Percentiles rank a stretch among this genome's conserved stretches.
phyloP scores from a whole-genome alignment of 2,797 vertebrate species.

The Molossus alvarezi region DNA sequence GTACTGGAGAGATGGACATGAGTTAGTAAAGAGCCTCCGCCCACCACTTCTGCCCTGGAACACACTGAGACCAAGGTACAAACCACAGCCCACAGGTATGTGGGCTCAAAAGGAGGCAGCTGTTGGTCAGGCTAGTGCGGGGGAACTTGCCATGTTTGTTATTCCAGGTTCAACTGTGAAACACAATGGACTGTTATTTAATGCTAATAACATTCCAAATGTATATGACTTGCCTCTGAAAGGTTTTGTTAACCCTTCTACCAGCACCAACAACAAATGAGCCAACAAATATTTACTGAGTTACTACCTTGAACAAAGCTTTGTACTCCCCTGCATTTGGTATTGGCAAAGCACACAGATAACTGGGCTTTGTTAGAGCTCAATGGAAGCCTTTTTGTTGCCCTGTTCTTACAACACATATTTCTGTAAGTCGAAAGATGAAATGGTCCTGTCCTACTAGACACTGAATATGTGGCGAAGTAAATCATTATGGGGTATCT shows the following conservation, averaged over 20 bases:
- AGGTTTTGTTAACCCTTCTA: conserved; percentile 25
- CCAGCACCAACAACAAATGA: neutral
- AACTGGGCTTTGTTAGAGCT: neutral
- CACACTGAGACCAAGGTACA: neutral
- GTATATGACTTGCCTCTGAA: conserved; percentile 14
- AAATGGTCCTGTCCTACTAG: neutral
- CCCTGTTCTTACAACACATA: neutral
- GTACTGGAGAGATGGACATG: neutral
- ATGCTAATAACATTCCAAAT: neutral
- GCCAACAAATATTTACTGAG: conserved; percentile 50
- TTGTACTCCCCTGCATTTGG: neutral
- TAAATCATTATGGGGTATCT: neutral
- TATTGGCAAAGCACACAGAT: neutral
- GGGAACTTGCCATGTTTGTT: neutral
- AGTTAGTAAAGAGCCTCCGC: conserved; percentile 31
- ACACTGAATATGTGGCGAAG: neutral
- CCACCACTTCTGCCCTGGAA: conserved; percentile 62
- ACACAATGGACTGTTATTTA: neutral
- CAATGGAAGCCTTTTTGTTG: neutral
- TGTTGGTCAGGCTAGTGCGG: neutral
- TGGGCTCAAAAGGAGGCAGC: neutral
- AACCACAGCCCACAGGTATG: conserved; percentile 48
- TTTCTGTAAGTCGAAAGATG: neutral
- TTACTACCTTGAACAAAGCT: neutral
- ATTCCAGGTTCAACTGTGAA: conserved; percentile 10